A percentile compares a stretch with the other conserved stretches of the same genome.
Evolutionary conservation across 1,140 invertebrate species (phyloP).

Genomic region (Orius laevigatus): DNA sequence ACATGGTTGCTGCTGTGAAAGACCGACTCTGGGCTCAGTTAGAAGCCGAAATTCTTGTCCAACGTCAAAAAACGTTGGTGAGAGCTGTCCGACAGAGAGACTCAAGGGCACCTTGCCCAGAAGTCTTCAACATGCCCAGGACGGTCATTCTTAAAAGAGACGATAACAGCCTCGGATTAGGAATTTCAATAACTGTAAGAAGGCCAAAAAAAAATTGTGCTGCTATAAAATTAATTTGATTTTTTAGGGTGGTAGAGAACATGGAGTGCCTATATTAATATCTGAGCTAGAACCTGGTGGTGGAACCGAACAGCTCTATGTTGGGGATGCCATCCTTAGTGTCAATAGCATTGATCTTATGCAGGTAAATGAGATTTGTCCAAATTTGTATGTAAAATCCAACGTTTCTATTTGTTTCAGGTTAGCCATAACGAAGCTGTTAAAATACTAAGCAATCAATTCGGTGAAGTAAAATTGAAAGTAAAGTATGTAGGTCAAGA

Average conservation of each 20-base stretch:
- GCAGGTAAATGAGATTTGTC: conserved; percentile 25
- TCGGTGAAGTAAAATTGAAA: conserved; percentile 49
- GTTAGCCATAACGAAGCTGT: conserved; percentile 57
- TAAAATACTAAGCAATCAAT: conserved; percentile 45
- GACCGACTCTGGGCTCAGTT: conserved; percentile 71
- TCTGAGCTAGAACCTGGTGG: conserved; percentile 65
- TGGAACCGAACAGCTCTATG: conserved; percentile 55
- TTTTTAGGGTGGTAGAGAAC: conserved; percentile 58
- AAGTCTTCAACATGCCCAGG: conserved; percentile 22
- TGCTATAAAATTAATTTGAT: not conserved
- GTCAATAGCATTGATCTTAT: conserved; percentile 62
- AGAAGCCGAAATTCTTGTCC: conserved; percentile 70
- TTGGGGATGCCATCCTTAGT: conserved; percentile 67
- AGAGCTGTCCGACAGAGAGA: conserved; percentile 18
- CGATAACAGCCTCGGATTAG: conserved; percentile 48
- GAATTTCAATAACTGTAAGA: conserved; percentile 64
- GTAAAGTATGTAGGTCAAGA: conserved; percentile 58
- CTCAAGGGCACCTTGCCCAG: conserved; percentile 6
- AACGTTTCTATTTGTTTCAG: too few species aligned
- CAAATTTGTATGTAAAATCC: too few species aligned
- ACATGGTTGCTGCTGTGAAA: conserved; percentile 56
- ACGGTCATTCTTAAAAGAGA: conserved; percentile 43
- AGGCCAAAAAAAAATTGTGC: not conserved
- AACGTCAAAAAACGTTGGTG: conserved; percentile 61
- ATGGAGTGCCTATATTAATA: conserved; percentile 73